Conservation (phyloP, 1,140 invertebrate genomes). For the Trichonephila clavata region DNA sequence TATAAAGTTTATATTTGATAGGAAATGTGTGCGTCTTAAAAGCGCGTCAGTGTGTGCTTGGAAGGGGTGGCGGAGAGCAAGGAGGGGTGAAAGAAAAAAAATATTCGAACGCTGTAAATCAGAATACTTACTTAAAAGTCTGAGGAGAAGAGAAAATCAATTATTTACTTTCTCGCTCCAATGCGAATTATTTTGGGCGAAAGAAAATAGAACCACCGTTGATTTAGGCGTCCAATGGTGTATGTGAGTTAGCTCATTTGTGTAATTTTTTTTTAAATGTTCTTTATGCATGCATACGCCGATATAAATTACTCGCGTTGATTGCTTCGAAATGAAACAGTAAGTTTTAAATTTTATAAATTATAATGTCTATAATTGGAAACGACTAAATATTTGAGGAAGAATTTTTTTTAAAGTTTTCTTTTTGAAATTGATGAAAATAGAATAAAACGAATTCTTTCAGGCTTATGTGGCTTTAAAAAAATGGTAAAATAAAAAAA, state of each 20-base stretch:
- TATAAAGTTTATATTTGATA: constrained; percentile 49
- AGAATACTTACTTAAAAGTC: constrained; percentile 43
- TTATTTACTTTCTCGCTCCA: constrained; percentile 38
- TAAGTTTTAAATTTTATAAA: no score
- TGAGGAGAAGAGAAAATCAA: constrained; percentile 43
- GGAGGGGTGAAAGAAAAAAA: not conserved
- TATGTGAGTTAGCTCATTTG: not conserved
- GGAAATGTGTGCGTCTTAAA: not conserved
- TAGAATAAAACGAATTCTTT: no score
- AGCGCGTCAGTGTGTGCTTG: not conserved
- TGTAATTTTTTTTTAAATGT: no score
- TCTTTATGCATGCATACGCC: no score
- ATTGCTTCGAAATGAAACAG: no score
- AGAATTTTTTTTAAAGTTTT: no score
- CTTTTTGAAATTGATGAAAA: no score
- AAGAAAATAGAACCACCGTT: not conserved
- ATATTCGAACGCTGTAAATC: constrained; percentile 20
- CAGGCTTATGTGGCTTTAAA: no score
- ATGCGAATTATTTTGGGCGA: not conserved
- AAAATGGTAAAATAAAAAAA: no score
- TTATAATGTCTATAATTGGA: no score
- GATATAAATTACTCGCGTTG: no score
- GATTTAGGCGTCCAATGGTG: not conserved
- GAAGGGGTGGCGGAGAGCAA: not conserved
- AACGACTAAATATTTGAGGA: no score